A percentile compares a stretch with the other conserved stretches of the same genome.
Evolutionary conservation across 2,113 vertebrate species (phyloP).

Genomic region (Pseudorasbora parva): DNA sequence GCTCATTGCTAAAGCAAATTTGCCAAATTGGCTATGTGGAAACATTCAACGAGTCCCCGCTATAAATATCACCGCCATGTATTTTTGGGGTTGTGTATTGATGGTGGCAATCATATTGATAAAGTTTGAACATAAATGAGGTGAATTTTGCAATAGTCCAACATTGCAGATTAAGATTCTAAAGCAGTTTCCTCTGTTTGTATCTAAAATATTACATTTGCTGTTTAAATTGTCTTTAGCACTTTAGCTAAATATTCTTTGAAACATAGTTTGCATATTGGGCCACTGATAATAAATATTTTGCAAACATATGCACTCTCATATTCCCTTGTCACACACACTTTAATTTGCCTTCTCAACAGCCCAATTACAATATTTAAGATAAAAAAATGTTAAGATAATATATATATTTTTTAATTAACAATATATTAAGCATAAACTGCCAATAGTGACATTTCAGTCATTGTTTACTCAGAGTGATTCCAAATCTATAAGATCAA

Average conservation of each 20-base stretch:
- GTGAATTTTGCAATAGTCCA: not conserved
- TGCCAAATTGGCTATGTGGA: not conserved
- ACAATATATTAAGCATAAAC: not conserved
- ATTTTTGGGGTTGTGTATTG: not conserved
- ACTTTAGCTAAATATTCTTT: not conserved
- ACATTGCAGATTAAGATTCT: not conserved
- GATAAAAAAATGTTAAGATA: too few species aligned
- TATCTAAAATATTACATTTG: not conserved
- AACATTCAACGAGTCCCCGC: not conserved
- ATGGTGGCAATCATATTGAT: not conserved
- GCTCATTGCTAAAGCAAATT: not conserved
- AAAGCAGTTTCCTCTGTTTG: not conserved
- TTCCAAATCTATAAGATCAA: not conserved
- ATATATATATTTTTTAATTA: not conserved
- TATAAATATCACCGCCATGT: not conserved
- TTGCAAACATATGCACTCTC: not conserved
- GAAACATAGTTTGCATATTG: not conserved
- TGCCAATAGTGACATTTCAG: not conserved
- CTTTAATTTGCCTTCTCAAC: not conserved
- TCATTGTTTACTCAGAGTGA: not conserved
- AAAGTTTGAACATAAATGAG: not conserved
- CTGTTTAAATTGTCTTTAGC: not conserved
- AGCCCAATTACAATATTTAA: slow-evolving; percentile 16
- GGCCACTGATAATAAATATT: not conserved
- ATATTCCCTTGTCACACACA: not conserved